Base-by-base conservation (phyloP, 2,113 vertebrate genomes). In the Elachura formosa region DNA sequence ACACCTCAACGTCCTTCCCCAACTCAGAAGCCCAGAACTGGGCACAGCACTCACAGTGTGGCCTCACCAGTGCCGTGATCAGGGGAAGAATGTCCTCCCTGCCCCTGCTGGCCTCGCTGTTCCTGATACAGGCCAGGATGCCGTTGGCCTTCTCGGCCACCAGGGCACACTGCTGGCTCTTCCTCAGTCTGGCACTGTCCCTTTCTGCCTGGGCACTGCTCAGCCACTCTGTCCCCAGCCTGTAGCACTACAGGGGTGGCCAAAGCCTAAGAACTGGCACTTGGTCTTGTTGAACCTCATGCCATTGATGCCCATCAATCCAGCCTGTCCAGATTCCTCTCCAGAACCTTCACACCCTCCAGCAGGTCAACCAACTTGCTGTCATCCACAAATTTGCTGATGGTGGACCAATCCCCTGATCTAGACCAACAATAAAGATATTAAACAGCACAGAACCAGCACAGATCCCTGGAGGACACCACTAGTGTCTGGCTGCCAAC, bases 401-500 rank as follows among this genome's bases (percentile, higher is more conserved):
- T n/a, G 18, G 29, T 26, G 23, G 34, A 40, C 6, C 34, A 49
- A 49, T 25, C 10, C 7, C 22, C 34, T 33, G 17, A 40, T 16
- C 17, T 29, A 62, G 23, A 22, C 15, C 17, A 40, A 26, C 23
- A 41, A 0, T 51, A 25, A 77, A 21, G 22, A 22, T 26, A 17
- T 4, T 16, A 40, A 61, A 51, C 10, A 49, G 10, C 34, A 40
- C 29, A 5, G 45, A 23, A 8, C 22, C 56, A 26, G 7, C 34
- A 76, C 3, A 12, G 29, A n/a, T 49, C 17, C 18, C 10, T 16
- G 17, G 10, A 10, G 31, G 5, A 36, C 25, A 18, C 5, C 8
- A 15, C 25, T 1, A 5, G 7, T 43, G 38, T 4, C 22, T 26
- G 14, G 7, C 18, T 6, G 4, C 19, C 34, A 29, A 1, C 24